These are phyloP conservation scores for Colaptes auratus DNA, from an alignment of 2,113 vertebrate species.

Conservation along the genomic window DNA sequence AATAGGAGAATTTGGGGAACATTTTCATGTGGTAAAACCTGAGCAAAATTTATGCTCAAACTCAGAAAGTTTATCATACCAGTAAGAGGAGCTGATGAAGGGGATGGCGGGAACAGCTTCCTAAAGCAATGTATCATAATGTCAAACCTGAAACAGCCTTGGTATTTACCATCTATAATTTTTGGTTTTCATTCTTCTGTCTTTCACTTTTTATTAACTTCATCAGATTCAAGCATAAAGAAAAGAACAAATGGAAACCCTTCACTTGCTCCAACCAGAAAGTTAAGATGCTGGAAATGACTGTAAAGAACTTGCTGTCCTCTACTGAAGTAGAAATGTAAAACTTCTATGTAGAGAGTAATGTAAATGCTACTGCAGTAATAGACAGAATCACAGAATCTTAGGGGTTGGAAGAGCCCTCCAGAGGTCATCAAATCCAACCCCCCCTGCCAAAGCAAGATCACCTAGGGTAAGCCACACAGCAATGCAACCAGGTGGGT, in stretches of 20 bases:
- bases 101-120: not conserved
- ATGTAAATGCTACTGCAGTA: conserved; percentile 10
- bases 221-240: not conserved
- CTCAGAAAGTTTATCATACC: not conserved
- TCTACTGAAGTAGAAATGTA: not conserved
- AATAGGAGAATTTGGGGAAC: not conserved
- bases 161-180: not conserved
- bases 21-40: not conserved
- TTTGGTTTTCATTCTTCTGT: not conserved
- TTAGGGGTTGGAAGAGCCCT: too few species aligned
- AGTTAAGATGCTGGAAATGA: not conserved
- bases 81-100: not conserved
- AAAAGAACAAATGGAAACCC: not conserved
- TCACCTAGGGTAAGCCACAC: too few species aligned
- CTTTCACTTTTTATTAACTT: not conserved
- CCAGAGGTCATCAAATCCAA: too few species aligned
- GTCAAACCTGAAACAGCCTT: not conserved
- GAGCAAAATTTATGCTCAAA: not conserved
- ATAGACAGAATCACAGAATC: not conserved
- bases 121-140: not conserved
- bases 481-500: too few species aligned
- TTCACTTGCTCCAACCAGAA: not conserved
- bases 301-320: not conserved
- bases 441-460: too few species aligned
- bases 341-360: not conserved